Evolutionary conservation across 2,888 invertebrate species (phyloP), one percentile per base, ranked within the genome.

Genomic region (Linyphia triangularis): DNA sequence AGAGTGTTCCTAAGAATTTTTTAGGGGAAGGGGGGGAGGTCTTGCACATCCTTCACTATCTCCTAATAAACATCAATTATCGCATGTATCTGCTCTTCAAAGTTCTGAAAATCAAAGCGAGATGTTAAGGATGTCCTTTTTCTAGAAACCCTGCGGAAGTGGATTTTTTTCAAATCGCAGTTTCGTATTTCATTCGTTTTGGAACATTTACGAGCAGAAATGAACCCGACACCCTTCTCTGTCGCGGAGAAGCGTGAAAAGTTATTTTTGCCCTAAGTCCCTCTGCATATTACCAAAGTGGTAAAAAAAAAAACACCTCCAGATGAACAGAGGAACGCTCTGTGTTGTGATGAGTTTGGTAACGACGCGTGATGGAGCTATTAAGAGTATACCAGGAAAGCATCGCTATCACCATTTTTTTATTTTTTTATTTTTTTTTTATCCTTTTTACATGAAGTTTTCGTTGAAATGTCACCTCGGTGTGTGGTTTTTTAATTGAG

Each of bases 401-500:
- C 70, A 10, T 22, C 19, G 13, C 28, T 7, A 7, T 19, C 7
- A 7, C 19, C 30, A 30, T 65, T 65, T 65, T 65, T 16, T 16
- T 4, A n/a, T 10, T 26, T 24, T 13, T 40, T 7, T 6, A 33
- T 5, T 22, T n/a, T 63, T 26, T n/a, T 65, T 37, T 51, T 63
- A 30, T 57, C 28, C 30, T 30, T 63, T 6, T 65, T 67, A n/a
- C 10, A 61, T 22, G 33, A 65, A 13, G 37, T 13, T 85, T 81
- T 51, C 73, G 63, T 7, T 69, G 75, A 88, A 88, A 82, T 77
- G 88, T 88, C 82, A 79, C 85, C 65, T 78, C 65, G 43, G 40
- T 78, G 86, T 75, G 86, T 59, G 86, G 86, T 81, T 88, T 75
- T n/a, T 88, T 81, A 88, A 88, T 88, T 81, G 86, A 88, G 75